A percentile compares a stretch with the other conserved stretches of the same genome.
These are phyloP conservation scores for Melinaea menophilus DNA, from an alignment of 2,888 invertebrate genomes.

Conservation along the genomic window DNA sequence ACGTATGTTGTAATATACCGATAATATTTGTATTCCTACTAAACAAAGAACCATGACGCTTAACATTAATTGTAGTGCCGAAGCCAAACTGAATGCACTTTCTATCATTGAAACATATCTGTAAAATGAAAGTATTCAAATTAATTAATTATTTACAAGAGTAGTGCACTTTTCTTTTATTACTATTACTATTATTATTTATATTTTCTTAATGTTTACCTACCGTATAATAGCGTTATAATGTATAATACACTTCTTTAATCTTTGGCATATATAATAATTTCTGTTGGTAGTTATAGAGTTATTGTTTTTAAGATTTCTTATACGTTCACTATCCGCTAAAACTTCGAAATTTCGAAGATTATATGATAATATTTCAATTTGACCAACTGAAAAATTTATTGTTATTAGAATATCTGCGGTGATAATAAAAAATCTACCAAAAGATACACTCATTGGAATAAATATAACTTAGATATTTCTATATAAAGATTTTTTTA, in stretches of 20 bases:
- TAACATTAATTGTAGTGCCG: constrained; percentile 71
- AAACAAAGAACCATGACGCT: constrained; percentile 74
- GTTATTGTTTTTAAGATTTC: constrained; percentile 37
- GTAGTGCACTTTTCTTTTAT: background rate
- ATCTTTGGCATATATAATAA: constrained; percentile 44
- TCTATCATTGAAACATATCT: constrained; percentile 74
- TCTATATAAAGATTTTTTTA: no score
- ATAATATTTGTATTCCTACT: constrained; percentile 69
- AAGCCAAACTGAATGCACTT: constrained; percentile 69
- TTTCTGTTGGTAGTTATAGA: constrained; percentile 34
- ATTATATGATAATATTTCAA: constrained; percentile 68
- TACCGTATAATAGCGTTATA: constrained; percentile 69
- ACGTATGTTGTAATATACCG: constrained; percentile 42
- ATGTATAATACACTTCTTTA: constrained; percentile 64
- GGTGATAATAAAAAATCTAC: background rate
- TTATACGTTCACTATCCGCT: constrained; percentile 48
- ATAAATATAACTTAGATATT: no score
- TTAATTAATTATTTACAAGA: constrained; percentile 9
- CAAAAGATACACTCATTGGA: no score
- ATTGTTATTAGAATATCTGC: background rate
- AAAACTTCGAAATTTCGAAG: constrained; percentile 60
- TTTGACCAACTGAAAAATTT: constrained; percentile 66
- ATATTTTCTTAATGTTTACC: background rate
- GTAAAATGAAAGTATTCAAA: constrained; percentile 37
- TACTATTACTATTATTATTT: background rate